A percentile compares a stretch with the other conserved stretches of the same genome.
Evolutionary conservation across 2,113 vertebrate genomes (phyloP).

Genomic region (Platichthys stellatus): DNA sequence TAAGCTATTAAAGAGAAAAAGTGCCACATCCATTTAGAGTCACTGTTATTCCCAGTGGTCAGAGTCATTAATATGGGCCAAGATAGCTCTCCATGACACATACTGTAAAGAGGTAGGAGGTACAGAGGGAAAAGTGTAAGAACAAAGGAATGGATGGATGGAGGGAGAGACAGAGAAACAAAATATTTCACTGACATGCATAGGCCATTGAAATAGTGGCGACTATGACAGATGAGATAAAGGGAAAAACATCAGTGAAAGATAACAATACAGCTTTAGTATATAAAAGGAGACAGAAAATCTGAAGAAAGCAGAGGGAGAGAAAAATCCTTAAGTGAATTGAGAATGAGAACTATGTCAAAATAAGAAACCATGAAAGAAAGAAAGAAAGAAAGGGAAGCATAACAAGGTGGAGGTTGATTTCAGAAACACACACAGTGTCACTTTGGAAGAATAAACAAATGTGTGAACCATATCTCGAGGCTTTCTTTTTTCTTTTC

Average conservation of each 20-base stretch:
- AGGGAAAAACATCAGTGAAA: neutral
- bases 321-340: neutral
- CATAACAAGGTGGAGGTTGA: conserved; percentile 5
- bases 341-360: neutral
- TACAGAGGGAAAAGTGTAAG: conserved; percentile 22
- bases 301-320: neutral
- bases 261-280: neutral
- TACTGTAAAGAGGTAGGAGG: conserved; percentile 20
- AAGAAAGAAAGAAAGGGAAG: too few species aligned
- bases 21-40: conserved; percentile 60
- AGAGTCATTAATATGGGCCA: conserved; percentile 55
- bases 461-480: conserved; percentile 30
- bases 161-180: neutral
- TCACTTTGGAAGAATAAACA: conserved; percentile 30
- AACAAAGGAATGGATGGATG: neutral
- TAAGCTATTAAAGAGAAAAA: conserved; percentile 72
- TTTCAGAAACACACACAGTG: conserved; percentile 26
- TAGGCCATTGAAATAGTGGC: conserved; percentile 2
- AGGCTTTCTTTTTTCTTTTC: conserved; percentile 7
- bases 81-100: conserved; percentile 47
- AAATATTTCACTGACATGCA: neutral
- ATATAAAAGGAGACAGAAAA: neutral
- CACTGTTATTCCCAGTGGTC: conserved; percentile 55
- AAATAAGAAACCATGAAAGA: too few species aligned
- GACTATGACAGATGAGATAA: conserved; percentile 16